Percentiles rank a stretch among this genome's conserved stretches.
These are phyloP conservation scores for Wasmannia auropunctata DNA, from an alignment of 1,140 invertebrate genomes.

Conservation along the genomic window DNA sequence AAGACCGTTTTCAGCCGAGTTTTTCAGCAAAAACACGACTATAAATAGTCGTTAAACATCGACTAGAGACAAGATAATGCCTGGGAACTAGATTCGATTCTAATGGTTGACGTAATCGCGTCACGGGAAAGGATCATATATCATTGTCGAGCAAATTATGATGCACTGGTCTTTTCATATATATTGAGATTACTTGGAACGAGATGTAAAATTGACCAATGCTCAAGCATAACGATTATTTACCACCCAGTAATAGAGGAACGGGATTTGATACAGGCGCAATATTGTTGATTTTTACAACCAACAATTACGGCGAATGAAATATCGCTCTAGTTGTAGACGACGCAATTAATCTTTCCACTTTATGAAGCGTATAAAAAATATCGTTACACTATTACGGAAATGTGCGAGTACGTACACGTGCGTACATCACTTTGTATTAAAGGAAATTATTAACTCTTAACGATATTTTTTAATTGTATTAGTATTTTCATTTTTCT, in stretches of 20 bases:
- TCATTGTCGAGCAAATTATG: constrained; percentile 57
- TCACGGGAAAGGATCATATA: constrained; percentile 45
- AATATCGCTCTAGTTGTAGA: not conserved
- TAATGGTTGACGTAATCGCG: constrained; percentile 42
- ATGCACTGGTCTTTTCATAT: constrained; percentile 54
- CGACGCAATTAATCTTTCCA: constrained; percentile 40
- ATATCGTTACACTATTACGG: not conserved
- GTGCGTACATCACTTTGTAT: not conserved
- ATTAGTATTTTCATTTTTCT: constrained; percentile 2
- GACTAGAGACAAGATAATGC: not conserved
- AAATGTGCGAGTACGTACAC: not conserved
- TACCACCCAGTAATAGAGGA: constrained; percentile 46
- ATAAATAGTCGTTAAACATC: not conserved
- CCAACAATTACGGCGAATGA: not conserved
- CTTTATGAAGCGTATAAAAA: constrained; percentile 33
- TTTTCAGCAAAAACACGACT: not conserved
- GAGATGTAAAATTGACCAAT: constrained; percentile 49
- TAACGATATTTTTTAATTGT: not conserved
- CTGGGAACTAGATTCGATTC: constrained; percentile 10
- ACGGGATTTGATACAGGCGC: constrained; percentile 29
- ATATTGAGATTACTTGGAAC: constrained; percentile 53
- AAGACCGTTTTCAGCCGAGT: not conserved
- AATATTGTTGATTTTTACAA: constrained; percentile 50
- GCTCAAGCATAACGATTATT: constrained; percentile 56
- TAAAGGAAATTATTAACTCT: not conserved